Percentiles rank a stretch among this genome's conserved stretches.
Evolutionary conservation across 2,797 vertebrate species (phyloP).

Genomic region (Perodicticus potto): DNA sequence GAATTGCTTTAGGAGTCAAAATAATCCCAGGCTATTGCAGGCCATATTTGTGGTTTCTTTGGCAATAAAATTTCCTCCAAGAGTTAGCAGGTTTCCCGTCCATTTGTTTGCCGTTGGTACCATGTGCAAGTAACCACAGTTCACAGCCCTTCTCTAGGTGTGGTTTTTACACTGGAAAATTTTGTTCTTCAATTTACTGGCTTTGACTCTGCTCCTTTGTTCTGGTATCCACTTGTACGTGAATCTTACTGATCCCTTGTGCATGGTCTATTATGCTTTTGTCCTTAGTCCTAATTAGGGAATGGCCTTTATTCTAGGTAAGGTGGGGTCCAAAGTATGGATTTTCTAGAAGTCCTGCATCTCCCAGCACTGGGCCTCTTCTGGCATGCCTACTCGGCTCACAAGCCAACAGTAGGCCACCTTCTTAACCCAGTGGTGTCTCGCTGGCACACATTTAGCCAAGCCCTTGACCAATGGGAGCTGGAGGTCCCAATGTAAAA

Average conservation of each 20-base stretch:
- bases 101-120: neutral
- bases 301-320: neutral
- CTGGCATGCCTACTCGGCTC: neutral
- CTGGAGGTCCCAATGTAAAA: neutral
- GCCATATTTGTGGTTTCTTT: neutral
- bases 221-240: neutral
- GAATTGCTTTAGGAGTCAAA: slow-evolving; percentile 17
- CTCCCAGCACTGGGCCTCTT: neutral
- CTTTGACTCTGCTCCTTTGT: neutral
- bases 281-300: neutral
- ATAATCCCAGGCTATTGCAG: neutral
- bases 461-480: neutral
- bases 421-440: neutral
- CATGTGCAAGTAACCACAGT: neutral
- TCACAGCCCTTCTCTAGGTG: neutral
- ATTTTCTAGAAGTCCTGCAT: neutral
- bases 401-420: neutral
- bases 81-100: neutral
- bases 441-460: neutral
- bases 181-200: neutral
- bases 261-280: neutral
- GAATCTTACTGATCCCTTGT: neutral
- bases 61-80: neutral
- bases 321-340: neutral
- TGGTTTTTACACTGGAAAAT: neutral